Evolutionary conservation across 2,113 vertebrate species (phyloP).

Genomic region (Columba livia): DNA sequence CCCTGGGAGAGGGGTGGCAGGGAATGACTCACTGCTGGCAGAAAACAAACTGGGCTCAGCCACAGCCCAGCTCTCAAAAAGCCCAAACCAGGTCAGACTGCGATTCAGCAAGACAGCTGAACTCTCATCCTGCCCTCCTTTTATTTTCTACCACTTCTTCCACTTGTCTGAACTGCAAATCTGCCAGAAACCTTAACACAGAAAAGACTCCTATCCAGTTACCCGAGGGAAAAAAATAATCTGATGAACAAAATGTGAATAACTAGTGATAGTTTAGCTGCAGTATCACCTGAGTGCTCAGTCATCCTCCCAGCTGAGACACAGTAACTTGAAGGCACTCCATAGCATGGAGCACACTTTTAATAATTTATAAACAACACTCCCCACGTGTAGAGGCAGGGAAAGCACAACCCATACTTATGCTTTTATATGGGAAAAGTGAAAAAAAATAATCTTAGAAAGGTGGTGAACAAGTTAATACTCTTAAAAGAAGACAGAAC

Average conservation of each 20-base stretch:
- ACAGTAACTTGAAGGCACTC: neutral
- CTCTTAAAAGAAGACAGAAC: neutral
- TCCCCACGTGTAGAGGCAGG: accelerated
- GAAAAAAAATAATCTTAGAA: neutral
- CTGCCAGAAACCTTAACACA: neutral
- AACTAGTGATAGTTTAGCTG: neutral
- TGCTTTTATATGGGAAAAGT: neutral
- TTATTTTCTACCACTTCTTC: neutral
- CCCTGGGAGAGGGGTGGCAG: neutral
- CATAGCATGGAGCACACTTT: neutral
- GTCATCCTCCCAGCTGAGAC: neutral
- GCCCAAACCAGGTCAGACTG: neutral
- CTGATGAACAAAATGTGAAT: neutral
- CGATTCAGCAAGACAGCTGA: neutral
- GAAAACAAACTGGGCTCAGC: neutral
- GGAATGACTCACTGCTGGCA: neutral
- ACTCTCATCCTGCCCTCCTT: neutral
- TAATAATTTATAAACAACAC: neutral
- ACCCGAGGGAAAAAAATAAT: neutral
- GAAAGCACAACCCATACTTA: neutral
- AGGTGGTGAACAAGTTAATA: neutral
- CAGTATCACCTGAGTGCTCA: neutral
- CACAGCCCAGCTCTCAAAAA: neutral
- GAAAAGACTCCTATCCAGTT: neutral
- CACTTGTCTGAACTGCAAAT: neutral